Evolutionary conservation across 2,797 vertebrate species (phyloP).

Genomic region (Hypotaenidia philippensis): DNA sequence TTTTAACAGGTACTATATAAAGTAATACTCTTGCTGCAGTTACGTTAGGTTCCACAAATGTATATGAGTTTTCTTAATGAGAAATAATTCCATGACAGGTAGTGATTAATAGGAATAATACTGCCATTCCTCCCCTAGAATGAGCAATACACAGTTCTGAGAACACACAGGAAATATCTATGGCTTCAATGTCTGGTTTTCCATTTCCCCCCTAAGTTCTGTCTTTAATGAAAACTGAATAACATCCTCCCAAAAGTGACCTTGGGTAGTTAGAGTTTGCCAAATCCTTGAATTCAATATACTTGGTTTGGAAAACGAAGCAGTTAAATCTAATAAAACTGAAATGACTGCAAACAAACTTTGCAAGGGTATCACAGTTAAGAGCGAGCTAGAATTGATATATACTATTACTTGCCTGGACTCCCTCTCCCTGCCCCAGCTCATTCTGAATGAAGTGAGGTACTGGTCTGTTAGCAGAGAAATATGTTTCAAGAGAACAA

Average conservation of each 20-base stretch:
- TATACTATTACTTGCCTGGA: neutral
- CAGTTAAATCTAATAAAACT: neutral
- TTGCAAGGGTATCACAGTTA: neutral
- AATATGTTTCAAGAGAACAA: neutral
- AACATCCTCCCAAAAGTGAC: neutral
- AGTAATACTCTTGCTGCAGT: neutral
- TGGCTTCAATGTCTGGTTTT: neutral
- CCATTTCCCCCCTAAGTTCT: neutral
- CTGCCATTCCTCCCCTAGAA: neutral
- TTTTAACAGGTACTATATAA: neutral
- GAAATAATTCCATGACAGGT: conserved; percentile 13
- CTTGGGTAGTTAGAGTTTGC: neutral
- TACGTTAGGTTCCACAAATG: conserved; percentile 1
- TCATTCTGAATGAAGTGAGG: neutral
- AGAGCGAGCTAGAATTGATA: neutral
- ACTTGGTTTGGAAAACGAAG: neutral
- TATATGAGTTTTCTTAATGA: neutral
- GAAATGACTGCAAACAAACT: neutral
- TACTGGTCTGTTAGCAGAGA: neutral
- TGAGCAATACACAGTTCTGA: neutral
- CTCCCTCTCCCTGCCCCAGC: neutral
- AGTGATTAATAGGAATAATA: conserved; percentile 16
- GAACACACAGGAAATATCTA: neutral
- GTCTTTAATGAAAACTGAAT: neutral
- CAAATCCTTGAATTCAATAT: neutral